Conservation (phyloP, 1,140 invertebrate genomes). For the Bicyclus anynana region DNA sequence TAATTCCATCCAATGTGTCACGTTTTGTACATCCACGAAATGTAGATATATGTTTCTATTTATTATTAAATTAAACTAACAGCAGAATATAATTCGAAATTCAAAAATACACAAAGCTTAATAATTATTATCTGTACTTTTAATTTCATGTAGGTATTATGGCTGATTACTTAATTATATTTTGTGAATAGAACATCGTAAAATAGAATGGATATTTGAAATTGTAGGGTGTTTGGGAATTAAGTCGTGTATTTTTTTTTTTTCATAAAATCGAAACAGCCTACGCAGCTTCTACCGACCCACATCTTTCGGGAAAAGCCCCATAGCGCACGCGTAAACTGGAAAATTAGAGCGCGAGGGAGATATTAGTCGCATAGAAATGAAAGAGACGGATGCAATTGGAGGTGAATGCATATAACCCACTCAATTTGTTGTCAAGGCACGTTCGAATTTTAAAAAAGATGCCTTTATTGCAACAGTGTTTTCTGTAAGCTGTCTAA, state of each 20-base stretch:
- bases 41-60: neutral
- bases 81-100: neutral
- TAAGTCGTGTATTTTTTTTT: neutral
- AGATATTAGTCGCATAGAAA: constrained; percentile 16
- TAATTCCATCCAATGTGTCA: constrained; percentile 22
- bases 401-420: constrained; percentile 58
- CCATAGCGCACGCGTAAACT: constrained; percentile 55
- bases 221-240: neutral
- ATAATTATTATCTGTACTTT: too few species aligned
- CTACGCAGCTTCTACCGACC: constrained; percentile 60
- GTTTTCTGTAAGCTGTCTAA: neutral
- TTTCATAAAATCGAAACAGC: constrained; percentile 20
- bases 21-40: neutral
- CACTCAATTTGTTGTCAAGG: constrained; percentile 63
- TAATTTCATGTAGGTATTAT: too few species aligned
- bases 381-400: constrained; percentile 39
- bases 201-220: too few species aligned
- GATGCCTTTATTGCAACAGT: constrained; percentile 21
- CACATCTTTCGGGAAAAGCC: constrained; percentile 57
- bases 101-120: too few species aligned
- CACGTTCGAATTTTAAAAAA: constrained; percentile 60
- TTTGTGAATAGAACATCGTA: too few species aligned
- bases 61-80: neutral
- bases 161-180: too few species aligned
- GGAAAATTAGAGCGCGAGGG: constrained; percentile 46